Conservation (phyloP, 2,113 vertebrate species). For the Nasalis larvatus region DNA sequence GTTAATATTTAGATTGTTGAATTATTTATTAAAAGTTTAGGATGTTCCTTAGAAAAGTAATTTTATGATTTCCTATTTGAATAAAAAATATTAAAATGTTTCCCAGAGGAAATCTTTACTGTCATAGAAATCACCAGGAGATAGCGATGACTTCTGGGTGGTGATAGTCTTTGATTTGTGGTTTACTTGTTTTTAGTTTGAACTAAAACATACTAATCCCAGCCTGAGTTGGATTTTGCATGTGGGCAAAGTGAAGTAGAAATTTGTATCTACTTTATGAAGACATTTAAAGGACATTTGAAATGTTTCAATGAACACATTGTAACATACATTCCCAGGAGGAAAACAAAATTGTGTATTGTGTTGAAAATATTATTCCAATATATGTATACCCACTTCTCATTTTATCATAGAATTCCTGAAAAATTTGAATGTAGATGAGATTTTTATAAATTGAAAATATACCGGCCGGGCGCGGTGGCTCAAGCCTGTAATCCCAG, state of each 20-base stretch:
- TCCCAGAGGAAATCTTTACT: slow-evolving; percentile 28
- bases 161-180: neutral
- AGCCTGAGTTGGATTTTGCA: neutral
- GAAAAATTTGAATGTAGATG: neutral
- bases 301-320: neutral
- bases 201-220: neutral
- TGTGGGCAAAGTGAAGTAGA: neutral
- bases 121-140: neutral
- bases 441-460: neutral
- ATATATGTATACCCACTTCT: neutral
- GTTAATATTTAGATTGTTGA: slow-evolving; percentile 2
- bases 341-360: neutral
- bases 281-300: neutral
- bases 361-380: neutral
- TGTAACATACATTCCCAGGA: neutral
- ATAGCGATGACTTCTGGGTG: neutral
- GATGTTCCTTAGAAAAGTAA: neutral
- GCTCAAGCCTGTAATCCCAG: too few species aligned
- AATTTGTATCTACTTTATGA: neutral
- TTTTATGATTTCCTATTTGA: neutral
- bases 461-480: too few species aligned
- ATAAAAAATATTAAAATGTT: neutral
- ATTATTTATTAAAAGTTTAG: slow-evolving; percentile 23
- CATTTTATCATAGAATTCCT: neutral
- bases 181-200: slow-evolving; percentile 1